Percentiles rank a stretch among this genome's conserved stretches.
Evolutionary conservation across 2,888 invertebrate genomes (phyloP).

Genomic region (Acleris laterana): DNA sequence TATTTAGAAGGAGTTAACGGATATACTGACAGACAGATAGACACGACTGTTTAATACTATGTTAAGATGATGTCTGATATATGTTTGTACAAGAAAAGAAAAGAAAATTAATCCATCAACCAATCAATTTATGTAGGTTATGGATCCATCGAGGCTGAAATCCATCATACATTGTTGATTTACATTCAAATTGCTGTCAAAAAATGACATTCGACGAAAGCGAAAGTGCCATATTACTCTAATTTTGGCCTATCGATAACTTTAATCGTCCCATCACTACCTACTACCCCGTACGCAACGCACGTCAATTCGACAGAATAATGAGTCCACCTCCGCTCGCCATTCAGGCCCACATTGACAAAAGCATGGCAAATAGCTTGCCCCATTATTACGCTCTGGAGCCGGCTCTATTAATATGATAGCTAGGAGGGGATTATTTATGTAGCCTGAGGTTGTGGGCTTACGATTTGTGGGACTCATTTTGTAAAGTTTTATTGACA

Average conservation of each 20-base stretch:
- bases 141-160: too few relatives aligned
- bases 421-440: conserved; percentile 58
- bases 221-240: neutral
- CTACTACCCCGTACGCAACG: conserved; percentile 48
- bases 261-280: conserved; percentile 21
- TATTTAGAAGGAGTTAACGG: too few relatives aligned
- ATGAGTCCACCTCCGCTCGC: conserved; percentile 75
- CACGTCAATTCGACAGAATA: conserved; percentile 65
- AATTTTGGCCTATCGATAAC: conserved; percentile 1
- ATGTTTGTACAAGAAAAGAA: too few relatives aligned
- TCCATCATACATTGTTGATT: neutral
- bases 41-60: too few relatives aligned
- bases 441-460: conserved; percentile 24
- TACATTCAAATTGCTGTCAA: neutral
- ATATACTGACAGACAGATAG: too few relatives aligned
- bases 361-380: conserved; percentile 74
- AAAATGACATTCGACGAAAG: neutral
- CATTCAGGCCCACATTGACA: conserved; percentile 76
- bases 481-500: conserved; percentile 14
- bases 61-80: too few relatives aligned
- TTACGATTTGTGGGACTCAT: conserved; percentile 11
- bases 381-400: conserved; percentile 69
- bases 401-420: conserved; percentile 68
- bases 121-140: too few relatives aligned
- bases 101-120: neutral